Evolutionary conservation across 35 echinoderm and acorn worm species (phyloP).

Genomic region (Strongylocentrotus purpuratus): DNA sequence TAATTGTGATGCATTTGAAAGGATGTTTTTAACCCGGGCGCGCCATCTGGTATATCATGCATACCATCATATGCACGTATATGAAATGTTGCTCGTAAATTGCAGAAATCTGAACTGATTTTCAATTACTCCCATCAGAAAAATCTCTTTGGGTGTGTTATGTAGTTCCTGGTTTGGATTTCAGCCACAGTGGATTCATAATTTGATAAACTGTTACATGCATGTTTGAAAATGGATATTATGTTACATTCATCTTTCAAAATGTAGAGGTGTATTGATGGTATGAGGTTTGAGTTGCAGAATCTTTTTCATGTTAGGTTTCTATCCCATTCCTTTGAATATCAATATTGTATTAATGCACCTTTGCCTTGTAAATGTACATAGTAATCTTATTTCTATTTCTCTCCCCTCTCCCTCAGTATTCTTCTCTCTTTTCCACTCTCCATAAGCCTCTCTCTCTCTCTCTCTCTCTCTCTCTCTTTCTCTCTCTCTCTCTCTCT

Average conservation of each 20-base stretch:
- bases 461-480: background rate
- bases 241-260: background rate
- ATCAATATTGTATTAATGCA: background rate
- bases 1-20: constrained; percentile 34
- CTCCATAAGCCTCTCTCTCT: no score
- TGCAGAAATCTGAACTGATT: constrained; percentile 12
- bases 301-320: background rate
- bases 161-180: background rate
- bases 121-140: background rate
- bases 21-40: background rate
- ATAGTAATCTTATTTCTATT: no score
- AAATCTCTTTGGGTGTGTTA: background rate
- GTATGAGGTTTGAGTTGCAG: background rate
- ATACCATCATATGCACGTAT: background rate
- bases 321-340: background rate
- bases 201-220: background rate
- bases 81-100: background rate
- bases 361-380: no score
- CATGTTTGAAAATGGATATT: background rate
- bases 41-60: constrained; percentile 8
- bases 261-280: background rate
- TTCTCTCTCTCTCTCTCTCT: background rate
- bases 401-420: no score
- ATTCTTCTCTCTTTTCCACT: no score
- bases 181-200: background rate